Base-by-base conservation (phyloP, 2,113 vertebrate genomes). In the Pogona vitticeps region DNA sequence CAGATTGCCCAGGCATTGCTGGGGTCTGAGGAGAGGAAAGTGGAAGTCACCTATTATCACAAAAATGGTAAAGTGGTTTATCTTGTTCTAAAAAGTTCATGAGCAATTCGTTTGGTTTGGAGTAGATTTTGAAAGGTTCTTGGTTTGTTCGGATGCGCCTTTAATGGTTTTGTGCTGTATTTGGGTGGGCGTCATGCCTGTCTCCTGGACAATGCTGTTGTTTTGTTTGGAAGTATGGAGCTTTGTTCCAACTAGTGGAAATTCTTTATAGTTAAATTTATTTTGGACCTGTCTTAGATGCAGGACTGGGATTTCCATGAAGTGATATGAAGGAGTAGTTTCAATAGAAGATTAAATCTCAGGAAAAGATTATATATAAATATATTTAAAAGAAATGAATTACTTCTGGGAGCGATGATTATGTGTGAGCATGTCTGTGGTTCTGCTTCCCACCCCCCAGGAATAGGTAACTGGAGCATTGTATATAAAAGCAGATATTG, bases 21-120 rank as follows among this genome's bases (percentile, higher is more conserved):
- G 82, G 98, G 99, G 59, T 99, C 98, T 12, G 98, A 99, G 88
- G 99, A 99, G 94, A 97, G 98, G 89, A 99, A 98, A 95, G 97
- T 99, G 95, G 98, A 98, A 93, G 98, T 99, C 94, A 99, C 98
- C 88, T 99, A 99, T 95, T 98, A 99, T 94, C 98, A 98, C 86
- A 99, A 99, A 96, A 97, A 99, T 91, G 99, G 99, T 99, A 97
- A 99, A 95, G 92, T 95, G 85, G 46, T 10, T 81, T 83, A 46
- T 93, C 88, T 86, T 84, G 65, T 28, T 26, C 61, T n/a, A 59
- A 71, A 86, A 31, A 38, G 58, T 86, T 31, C 56, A 87, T 67
- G 23, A 3, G 52, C 84, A 28, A 80, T 58, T 61, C 23, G 40
- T 42, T 90, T 76, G 9, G 76, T 28, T 63, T 80, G 80, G 83